Conservation (phyloP, 2,797 vertebrate species). For the Dallia pectoralis region DNA sequence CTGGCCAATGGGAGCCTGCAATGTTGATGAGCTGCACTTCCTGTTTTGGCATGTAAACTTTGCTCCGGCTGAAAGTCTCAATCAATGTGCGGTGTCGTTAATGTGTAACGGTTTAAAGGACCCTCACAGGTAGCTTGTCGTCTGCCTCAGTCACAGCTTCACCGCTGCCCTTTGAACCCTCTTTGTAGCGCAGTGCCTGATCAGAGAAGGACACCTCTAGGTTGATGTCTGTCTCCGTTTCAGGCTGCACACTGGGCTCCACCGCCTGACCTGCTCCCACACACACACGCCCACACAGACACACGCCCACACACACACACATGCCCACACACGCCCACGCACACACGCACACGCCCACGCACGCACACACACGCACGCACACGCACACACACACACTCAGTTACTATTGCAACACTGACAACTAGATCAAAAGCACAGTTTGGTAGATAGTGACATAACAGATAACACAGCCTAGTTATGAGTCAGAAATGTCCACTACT, state of each 20-base stretch:
- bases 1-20: not conserved
- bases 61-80: not conserved
- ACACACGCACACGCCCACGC: slow-evolving; percentile 13
- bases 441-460: not conserved
- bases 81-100: not conserved
- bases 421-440: not conserved
- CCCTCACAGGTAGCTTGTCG: slow-evolving; percentile 84
- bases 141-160: slow-evolving; percentile 63
- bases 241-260: slow-evolving; percentile 30
- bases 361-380: slow-evolving; percentile 16
- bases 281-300: slow-evolving; percentile 13
- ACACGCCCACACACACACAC: slow-evolving; percentile 19
- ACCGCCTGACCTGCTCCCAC: slow-evolving; percentile 25
- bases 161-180: slow-evolving; percentile 66
- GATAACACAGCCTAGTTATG: not conserved
- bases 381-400: slow-evolving; percentile 3
- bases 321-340: not conserved
- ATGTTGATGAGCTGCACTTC: not conserved
- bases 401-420: not conserved
- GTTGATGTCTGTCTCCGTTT: slow-evolving; percentile 83
- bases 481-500: not conserved
- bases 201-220: slow-evolving; percentile 92
- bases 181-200: slow-evolving; percentile 85
- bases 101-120: not conserved
- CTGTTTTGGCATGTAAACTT: not conserved